Conservation (phyloP, 2,113 vertebrate species). For the Pleuronectes platessa region DNA sequence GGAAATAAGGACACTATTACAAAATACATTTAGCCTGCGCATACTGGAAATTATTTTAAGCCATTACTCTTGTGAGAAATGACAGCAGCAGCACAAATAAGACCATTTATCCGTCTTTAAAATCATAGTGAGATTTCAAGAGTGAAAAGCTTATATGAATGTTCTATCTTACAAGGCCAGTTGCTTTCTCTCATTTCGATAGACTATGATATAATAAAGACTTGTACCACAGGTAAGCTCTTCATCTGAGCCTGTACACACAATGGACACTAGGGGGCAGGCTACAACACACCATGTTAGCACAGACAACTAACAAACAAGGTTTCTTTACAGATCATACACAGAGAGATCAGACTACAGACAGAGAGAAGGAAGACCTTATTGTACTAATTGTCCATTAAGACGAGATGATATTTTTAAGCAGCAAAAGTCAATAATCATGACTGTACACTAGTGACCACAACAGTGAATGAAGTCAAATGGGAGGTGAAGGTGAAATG, state of each 20-base stretch:
- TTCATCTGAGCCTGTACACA: slow-evolving; percentile 48
- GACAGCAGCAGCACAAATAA: slow-evolving; percentile 49
- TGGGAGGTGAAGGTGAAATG: slow-evolving; percentile 35
- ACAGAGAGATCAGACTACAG: slow-evolving; percentile 50
- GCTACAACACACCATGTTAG: slow-evolving; percentile 61
- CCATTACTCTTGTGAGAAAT: background rate
- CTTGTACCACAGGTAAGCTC: slow-evolving; percentile 47
- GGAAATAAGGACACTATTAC: background rate
- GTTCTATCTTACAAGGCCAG: slow-evolving; percentile 65
- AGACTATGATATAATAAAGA: slow-evolving; percentile 46
- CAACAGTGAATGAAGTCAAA: slow-evolving; percentile 48
- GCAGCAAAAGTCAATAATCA: slow-evolving; percentile 61
- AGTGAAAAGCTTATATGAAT: slow-evolving; percentile 42
- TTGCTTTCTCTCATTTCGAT: slow-evolving; percentile 47
- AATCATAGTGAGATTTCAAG: slow-evolving; percentile 35
- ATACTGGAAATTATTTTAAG: slow-evolving; percentile 4
- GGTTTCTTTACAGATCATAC: slow-evolving; percentile 59
- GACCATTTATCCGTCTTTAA: slow-evolving; percentile 20
- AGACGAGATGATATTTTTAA: slow-evolving; percentile 58
- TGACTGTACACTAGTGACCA: slow-evolving; percentile 39
- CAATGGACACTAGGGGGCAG: slow-evolving; percentile 67
- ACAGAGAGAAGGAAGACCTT: slow-evolving; percentile 64
- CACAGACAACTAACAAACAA: slow-evolving; percentile 52
- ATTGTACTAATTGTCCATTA: slow-evolving; percentile 45
- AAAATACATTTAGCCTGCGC: background rate